Conservation (phyloP, 2,797 vertebrate species). For the Melanotaenia nigrans region DNA sequence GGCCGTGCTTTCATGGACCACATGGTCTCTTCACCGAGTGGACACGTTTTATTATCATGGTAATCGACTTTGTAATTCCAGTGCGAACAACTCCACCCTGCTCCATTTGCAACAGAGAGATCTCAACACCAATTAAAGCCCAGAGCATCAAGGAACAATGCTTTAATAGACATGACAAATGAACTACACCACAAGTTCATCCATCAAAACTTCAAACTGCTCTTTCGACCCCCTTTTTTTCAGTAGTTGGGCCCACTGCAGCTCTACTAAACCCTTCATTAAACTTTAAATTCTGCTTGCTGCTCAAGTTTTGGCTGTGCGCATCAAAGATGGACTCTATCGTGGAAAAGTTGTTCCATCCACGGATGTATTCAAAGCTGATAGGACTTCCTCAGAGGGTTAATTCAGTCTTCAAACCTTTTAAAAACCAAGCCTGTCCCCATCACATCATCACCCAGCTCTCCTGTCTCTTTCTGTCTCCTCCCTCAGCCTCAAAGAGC, state of each 20-base stretch:
- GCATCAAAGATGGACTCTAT: conserved; percentile 61
- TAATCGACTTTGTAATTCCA: conserved; percentile 86
- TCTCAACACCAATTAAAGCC: conserved; percentile 57
- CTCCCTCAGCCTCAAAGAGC: conserved; percentile 80
- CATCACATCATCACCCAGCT: conserved; percentile 82
- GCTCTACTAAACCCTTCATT: conserved; percentile 4
- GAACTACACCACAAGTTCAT: conserved; percentile 19
- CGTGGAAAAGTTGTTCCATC: conserved; percentile 41
- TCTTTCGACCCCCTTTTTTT: neutral
- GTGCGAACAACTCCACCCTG: conserved; percentile 61
- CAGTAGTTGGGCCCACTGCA: neutral
- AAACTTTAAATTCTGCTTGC: conserved; percentile 20
- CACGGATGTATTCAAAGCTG: conserved; percentile 60
- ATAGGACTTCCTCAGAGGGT: conserved; percentile 72
- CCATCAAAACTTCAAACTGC: conserved; percentile 5
- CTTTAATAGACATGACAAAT: conserved; percentile 25
- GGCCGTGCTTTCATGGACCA: conserved; percentile 90
- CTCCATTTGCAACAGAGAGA: conserved; percentile 55
- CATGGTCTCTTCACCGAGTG: conserved; percentile 87
- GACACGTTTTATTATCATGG: conserved; percentile 90
- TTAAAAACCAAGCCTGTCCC: conserved; percentile 83
- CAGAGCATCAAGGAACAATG: conserved; percentile 46
- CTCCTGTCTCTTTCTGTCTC: conserved; percentile 23
- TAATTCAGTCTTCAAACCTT: conserved; percentile 78
- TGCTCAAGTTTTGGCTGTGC: conserved; percentile 53